These are phyloP conservation scores for Lophura nycthemera DNA, from an alignment of 2,113 vertebrate genomes.

Conservation along the genomic window DNA sequence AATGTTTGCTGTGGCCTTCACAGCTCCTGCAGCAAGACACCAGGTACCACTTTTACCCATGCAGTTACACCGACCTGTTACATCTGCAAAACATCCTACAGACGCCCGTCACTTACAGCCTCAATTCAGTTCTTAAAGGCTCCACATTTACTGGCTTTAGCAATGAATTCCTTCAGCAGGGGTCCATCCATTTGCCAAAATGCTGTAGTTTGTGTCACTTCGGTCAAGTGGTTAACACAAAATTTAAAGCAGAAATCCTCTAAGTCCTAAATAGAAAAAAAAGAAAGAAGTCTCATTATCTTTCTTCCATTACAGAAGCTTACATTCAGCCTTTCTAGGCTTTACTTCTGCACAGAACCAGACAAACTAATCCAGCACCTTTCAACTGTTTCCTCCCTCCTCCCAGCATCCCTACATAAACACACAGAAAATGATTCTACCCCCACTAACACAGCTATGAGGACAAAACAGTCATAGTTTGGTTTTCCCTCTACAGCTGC, in stretches of 20 bases:
- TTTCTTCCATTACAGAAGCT: slow-evolving; percentile 10
- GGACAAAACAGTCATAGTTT: neutral
- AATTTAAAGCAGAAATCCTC: slow-evolving; percentile 99
- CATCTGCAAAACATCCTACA: neutral
- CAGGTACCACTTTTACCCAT: neutral
- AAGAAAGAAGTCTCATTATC: slow-evolving; percentile 31
- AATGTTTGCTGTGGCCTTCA: neutral
- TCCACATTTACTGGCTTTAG: slow-evolving; percentile 95
- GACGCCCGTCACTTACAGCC: slow-evolving; percentile 19
- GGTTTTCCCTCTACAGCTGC: neutral
- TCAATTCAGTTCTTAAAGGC: slow-evolving; percentile 95
- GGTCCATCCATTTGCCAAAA: slow-evolving; percentile 97
- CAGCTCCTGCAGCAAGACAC: neutral
- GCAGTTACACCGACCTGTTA: neutral
- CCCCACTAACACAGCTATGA: neutral
- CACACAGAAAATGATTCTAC: neutral
- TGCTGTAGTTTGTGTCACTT: slow-evolving; percentile 93
- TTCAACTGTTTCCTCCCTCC: neutral
- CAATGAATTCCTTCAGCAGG: slow-evolving; percentile 97
- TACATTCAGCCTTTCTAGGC: neutral
- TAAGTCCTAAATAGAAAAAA: slow-evolving; percentile 85
- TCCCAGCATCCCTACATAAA: neutral
- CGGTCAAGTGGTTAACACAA: slow-evolving; percentile 97
- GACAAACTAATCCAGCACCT: neutral
- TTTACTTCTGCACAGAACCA: neutral